These are phyloP conservation scores for Mionectes olivaceus DNA, from an alignment of 2,797 vertebrate genomes.

Conservation along the genomic window DNA sequence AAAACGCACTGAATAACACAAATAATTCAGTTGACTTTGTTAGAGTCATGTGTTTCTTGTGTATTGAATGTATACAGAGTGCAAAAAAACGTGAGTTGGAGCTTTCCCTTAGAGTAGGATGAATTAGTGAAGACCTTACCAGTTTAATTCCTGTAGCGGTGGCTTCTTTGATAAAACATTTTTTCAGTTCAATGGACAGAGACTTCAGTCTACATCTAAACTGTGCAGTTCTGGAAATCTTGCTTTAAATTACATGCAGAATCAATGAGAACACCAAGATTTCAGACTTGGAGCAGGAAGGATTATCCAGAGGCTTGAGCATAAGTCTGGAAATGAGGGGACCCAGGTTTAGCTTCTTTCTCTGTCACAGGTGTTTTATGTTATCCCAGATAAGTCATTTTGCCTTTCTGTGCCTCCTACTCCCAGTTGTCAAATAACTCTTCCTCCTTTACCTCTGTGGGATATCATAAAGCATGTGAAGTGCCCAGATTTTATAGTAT, in stretches of 20 bases:
- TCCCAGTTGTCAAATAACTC: conserved; percentile 50
- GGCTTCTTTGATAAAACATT: not conserved
- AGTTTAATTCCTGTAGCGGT: not conserved
- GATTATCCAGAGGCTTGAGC: not conserved
- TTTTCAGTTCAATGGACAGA: not conserved
- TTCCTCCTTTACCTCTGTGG: conserved; percentile 14
- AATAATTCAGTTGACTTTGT: not conserved
- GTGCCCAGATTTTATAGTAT: conserved; percentile 45
- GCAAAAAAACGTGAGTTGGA: not conserved
- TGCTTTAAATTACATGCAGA: not conserved
- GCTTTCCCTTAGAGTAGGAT: not conserved
- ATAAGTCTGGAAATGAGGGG: not conserved
- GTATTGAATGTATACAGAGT: not conserved
- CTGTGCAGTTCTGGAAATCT: not conserved
- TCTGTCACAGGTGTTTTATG: conserved; percentile 1
- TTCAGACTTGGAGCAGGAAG: not conserved
- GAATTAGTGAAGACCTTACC: not conserved
- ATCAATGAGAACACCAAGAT: not conserved
- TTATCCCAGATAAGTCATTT: conserved; percentile 35
- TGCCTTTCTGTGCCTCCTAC: not conserved
- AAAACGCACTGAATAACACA: not conserved
- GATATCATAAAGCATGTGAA: conserved; percentile 39
- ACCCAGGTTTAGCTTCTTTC: not conserved
- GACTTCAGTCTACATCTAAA: not conserved
- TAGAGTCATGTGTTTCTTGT: not conserved